phyloP scores from a whole-genome alignment of 2,888 invertebrate genomes.

The Temnothorax rugatulus region DNA sequence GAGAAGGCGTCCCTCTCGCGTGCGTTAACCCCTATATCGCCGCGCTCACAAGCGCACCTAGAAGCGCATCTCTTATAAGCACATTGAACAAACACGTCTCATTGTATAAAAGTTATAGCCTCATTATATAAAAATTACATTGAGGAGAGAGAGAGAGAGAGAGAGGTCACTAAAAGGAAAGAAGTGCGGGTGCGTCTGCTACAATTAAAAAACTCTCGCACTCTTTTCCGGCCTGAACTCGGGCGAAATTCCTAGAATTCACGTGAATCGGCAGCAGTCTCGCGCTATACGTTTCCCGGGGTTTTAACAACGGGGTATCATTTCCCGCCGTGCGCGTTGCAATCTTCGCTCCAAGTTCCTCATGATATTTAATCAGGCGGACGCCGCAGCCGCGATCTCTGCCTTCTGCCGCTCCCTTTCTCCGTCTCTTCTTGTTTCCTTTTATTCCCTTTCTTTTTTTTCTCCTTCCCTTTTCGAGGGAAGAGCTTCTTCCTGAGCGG shows the following conservation, averaged over 20 bases:
- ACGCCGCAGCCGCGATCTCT: slow-evolving; percentile 52
- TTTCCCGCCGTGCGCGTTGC: slow-evolving; percentile 52
- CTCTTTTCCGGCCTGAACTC: slow-evolving; percentile 34
- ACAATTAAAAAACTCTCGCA: slow-evolving; percentile 47
- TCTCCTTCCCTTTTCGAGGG: slow-evolving; percentile 20
- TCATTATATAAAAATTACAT: slow-evolving; percentile 1
- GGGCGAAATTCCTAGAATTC: slow-evolving; percentile 5
- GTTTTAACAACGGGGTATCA: slow-evolving; percentile 54
- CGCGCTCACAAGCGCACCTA: not conserved
- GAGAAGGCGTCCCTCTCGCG: slow-evolving; percentile 28
- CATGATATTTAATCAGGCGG: slow-evolving; percentile 55
- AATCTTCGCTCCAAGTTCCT: slow-evolving; percentile 54
- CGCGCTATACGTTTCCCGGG: slow-evolving; percentile 38
- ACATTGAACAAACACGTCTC: not conserved
- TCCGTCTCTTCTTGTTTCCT: slow-evolving; percentile 19
- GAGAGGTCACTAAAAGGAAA: not conserved
- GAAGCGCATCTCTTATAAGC: not conserved
- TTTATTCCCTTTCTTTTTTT: slow-evolving; percentile 1
- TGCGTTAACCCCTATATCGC: slow-evolving; percentile 26
- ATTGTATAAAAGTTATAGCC: not conserved
- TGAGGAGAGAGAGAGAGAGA: not conserved
- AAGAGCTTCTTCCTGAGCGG: slow-evolving; percentile 58
- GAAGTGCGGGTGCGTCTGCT: not conserved
- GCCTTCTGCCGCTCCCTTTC: slow-evolving; percentile 28
- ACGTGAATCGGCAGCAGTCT: slow-evolving; percentile 47